Percentiles rank a stretch among this genome's conserved stretches.
Conservation (phyloP, 2,888 invertebrate species). For the Drosophila recens region DNA sequence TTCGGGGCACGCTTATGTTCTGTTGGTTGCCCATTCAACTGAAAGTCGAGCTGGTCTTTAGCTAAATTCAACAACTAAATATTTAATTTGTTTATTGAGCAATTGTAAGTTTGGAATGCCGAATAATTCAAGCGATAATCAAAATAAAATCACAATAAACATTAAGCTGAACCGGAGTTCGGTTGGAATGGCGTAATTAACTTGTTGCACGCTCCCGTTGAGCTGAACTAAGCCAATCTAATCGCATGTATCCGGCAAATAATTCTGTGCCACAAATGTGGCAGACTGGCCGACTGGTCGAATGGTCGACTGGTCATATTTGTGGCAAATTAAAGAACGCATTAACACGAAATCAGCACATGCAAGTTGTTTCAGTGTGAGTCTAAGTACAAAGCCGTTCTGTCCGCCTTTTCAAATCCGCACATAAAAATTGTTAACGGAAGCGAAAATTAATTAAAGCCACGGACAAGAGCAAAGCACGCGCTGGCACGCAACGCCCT, state of each 20-base stretch:
- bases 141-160: constrained; percentile 57
- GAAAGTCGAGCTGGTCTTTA: constrained; percentile 13
- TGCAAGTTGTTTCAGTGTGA: constrained; percentile 41
- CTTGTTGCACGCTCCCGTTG: constrained; percentile 80
- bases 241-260: constrained; percentile 85
- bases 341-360: constrained; percentile 80
- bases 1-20: constrained; percentile 28
- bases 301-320: constrained; percentile 45
- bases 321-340: constrained; percentile 78
- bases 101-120: constrained; percentile 30
- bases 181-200: constrained; percentile 72
- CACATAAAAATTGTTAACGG: constrained; percentile 82
- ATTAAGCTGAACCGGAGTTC: constrained; percentile 31
- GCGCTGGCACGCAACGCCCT: constrained; percentile 72
- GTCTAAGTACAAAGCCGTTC: constrained; percentile 20
- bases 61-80: constrained; percentile 32
- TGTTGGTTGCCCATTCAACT: constrained; percentile 25
- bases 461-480: constrained; percentile 74
- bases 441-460: constrained; percentile 81
- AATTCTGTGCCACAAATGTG: constrained; percentile 71
- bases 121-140: constrained; percentile 54
- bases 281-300: constrained; percentile 8
- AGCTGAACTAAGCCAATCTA: constrained; percentile 70
- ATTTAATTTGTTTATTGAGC: constrained; percentile 28
- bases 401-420: constrained; percentile 47